Percentiles rank a stretch among this genome's conserved stretches.
Conservation (phyloP, 2,113 vertebrate species). For the Cryptomyrus ogoouensis region DNA sequence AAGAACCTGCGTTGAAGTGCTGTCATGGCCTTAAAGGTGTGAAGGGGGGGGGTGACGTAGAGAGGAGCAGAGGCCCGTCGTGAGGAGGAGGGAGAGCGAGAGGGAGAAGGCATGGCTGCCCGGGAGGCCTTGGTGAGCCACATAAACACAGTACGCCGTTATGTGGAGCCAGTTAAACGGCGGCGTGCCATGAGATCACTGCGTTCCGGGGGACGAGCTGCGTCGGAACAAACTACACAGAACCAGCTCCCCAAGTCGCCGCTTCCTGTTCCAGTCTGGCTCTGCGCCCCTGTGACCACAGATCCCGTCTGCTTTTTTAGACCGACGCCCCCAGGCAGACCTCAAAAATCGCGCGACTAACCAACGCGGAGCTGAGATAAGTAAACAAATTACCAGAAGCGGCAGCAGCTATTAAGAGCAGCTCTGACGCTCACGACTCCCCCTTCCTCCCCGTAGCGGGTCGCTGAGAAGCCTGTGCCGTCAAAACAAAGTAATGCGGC, state of each 20-base stretch:
- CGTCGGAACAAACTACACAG: neutral
- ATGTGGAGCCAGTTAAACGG: constrained; percentile 8
- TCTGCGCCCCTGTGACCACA: neutral
- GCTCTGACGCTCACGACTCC: neutral
- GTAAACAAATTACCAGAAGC: neutral
- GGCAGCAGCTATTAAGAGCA: neutral
- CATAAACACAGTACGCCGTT: constrained; percentile 49
- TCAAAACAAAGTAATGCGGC: neutral
- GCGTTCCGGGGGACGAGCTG: neutral
- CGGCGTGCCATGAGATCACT: neutral
- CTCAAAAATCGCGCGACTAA: neutral
- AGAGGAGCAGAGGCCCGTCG: neutral
- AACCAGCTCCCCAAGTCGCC: neutral
- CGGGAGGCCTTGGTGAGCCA: neutral
- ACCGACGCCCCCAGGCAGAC: neutral
- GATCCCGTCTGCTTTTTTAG: neutral
- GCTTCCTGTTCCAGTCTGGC: neutral
- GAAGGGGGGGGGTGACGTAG: neutral
- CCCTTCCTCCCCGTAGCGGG: neutral
- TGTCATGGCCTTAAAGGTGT: neutral
- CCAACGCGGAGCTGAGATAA: neutral
- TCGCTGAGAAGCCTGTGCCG: neutral
- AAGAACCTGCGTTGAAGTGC: neutral
- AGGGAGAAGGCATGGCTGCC: neutral
- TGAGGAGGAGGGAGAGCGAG: neutral